Base-by-base conservation (phyloP, 2,113 vertebrate species). In the Otis tarda region DNA sequence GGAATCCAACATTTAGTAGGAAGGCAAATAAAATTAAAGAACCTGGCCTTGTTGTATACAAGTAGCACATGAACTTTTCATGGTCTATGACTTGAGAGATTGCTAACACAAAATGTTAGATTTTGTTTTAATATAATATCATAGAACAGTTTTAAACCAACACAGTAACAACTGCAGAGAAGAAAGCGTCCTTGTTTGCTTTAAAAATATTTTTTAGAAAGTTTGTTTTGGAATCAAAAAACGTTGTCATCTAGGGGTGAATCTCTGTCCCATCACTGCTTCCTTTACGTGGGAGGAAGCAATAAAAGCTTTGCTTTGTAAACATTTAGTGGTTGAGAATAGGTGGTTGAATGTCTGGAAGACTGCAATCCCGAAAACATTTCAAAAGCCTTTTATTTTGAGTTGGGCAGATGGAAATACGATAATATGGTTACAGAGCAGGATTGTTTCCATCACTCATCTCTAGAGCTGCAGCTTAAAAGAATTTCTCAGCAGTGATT, bases 181-280 rank as follows among this genome's bases (percentile, higher is more conserved):
- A 93, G 56, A 81, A 85, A 85, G 24, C 69, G 35, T 70, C 52
- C 50, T 33, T 80, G 45, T 91, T 69, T n/a, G 11, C n/a, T 94
- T 88, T 57, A 87, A 96, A 96, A 88, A 68, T 64, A 81, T 83
- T 87, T 71, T 74, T 87, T 52, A 69, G 60, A 81, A 84, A 79
- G 94, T 94, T 95, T 96, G 80, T 80, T 93, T 95, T 95, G 85
- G 85, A 96, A 89, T 86, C 63, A 86, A 78, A 80, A 47, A 45
- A 39, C 75, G 79, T 87, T 94, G 91, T 85, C 95, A 94, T 96
- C 91, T 96, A 94, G 87, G 89, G 94, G 96, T 90, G 76, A 95
- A 96, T 87, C 83, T 95, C 64, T 87, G 77, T 68, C 74, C 71
- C 85, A 78, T 96, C 81, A 80, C 60, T 92, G 71, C 95, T 97